Evolutionary conservation across 2,113 vertebrate genomes (phyloP).

Genomic region (Entosphenus tridentatus): DNA sequence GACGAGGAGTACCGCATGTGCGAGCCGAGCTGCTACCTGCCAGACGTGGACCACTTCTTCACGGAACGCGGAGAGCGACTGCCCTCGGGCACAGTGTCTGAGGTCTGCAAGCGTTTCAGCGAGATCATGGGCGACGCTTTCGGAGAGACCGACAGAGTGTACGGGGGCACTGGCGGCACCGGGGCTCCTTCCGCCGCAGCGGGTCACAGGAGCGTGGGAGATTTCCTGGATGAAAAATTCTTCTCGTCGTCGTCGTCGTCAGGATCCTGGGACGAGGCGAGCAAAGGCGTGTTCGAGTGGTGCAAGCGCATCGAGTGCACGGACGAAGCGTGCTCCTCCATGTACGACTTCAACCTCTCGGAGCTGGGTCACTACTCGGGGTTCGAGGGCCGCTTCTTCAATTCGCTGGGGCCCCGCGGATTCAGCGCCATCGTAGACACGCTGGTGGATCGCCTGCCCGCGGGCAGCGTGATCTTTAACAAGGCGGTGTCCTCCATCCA

Average conservation of each 20-base stretch:
- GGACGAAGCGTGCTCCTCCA: slow-evolving; percentile 18
- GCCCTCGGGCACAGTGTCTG: slow-evolving; percentile 10
- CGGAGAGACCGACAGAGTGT: background rate
- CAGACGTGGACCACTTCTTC: slow-evolving; percentile 16
- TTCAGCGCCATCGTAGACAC: slow-evolving; percentile 17
- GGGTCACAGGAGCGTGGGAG: slow-evolving; percentile 12
- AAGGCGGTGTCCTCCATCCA: slow-evolving; percentile 12
- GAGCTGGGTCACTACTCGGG: slow-evolving; percentile 14
- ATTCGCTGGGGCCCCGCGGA: slow-evolving; percentile 16
- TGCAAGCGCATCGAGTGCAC: slow-evolving; percentile 19
- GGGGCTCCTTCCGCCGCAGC: no score
- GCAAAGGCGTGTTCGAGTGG: slow-evolving; percentile 17
- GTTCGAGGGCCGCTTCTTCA: slow-evolving; percentile 17
- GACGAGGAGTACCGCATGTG: no score
- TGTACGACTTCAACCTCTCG: slow-evolving; percentile 18
- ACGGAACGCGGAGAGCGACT: slow-evolving; percentile 14
- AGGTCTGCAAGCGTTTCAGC: slow-evolving; percentile 14
- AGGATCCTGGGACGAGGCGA: slow-evolving; percentile 8
- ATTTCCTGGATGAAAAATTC: slow-evolving; percentile 17
- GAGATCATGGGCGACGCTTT: slow-evolving; percentile 14
- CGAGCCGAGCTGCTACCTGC: slow-evolving; percentile 7
- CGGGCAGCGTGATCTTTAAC: slow-evolving; percentile 11
- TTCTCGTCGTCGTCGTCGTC: slow-evolving; percentile 1
- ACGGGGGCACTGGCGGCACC: no score
- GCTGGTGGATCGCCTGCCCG: slow-evolving; percentile 13